Evolutionary conservation across 2,113 vertebrate genomes (phyloP).

Genomic region (Paraplagusia blochii): DNA sequence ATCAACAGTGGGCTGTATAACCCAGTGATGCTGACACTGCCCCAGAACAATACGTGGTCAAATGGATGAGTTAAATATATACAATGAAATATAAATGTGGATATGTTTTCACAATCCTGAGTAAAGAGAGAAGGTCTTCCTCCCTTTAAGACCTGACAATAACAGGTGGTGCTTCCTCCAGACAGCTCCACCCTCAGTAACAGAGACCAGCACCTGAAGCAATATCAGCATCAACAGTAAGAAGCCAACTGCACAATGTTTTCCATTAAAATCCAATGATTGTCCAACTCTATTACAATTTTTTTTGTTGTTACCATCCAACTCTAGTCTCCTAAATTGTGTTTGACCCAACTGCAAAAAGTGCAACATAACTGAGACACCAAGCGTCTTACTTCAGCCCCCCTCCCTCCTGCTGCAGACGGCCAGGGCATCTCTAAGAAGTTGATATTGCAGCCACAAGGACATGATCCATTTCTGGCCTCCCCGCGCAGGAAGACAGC

Average conservation of each 20-base stretch:
- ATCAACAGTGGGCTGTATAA: conserved; percentile 26
- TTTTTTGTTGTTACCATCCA: too few relatives aligned
- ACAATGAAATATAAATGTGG: conserved; percentile 11
- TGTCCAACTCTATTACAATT: too few relatives aligned
- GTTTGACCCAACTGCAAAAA: conserved; percentile 17
- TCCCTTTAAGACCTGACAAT: conserved; percentile 2
- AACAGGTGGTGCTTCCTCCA: conserved; percentile 1
- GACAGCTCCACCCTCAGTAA: background rate
- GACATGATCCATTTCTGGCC: conserved; percentile 51
- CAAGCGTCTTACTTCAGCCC: conserved; percentile 6
- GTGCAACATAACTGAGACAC: conserved; percentile 18
- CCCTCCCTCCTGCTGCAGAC: conserved; percentile 14
- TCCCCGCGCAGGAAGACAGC: conserved; percentile 25
- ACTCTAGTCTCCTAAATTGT: conserved; percentile 16
- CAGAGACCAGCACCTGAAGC: conserved; percentile 10
- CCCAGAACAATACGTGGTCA: conserved; percentile 18
- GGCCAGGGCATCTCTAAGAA: conserved; percentile 15
- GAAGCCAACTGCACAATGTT: too few relatives aligned
- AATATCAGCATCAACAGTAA: too few relatives aligned
- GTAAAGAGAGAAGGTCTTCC: conserved; percentile 1
- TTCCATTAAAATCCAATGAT: too few relatives aligned
- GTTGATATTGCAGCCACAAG: conserved; percentile 35
- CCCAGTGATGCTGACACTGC: conserved; percentile 16
- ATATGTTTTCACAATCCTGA: conserved; percentile 12
- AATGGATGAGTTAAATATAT: conserved; percentile 8